A percentile compares a stretch with the other conserved stretches of the same genome.
These are phyloP conservation scores for Eilema sororculum DNA, from an alignment of 2,888 invertebrate genomes.

Conservation along the genomic window DNA sequence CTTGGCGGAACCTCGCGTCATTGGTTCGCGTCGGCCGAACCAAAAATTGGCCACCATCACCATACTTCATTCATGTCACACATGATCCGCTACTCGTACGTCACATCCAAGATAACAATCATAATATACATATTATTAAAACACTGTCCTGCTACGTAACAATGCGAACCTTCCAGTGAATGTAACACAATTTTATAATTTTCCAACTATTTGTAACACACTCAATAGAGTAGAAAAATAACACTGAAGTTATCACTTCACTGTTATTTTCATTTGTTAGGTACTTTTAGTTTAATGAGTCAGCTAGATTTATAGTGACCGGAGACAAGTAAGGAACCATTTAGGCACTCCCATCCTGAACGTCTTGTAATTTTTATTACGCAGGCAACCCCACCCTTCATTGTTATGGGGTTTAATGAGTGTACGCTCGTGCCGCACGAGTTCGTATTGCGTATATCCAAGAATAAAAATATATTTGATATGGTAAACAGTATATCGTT, in stretches of 20 bases:
- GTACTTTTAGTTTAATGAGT: slow-evolving; percentile 44
- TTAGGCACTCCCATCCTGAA: slow-evolving; percentile 82
- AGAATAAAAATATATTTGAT: slow-evolving; percentile 52
- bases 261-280: slow-evolving; percentile 29
- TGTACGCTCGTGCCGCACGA: slow-evolving; percentile 62
- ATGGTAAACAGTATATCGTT: slow-evolving; percentile 43
- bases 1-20: slow-evolving; percentile 83
- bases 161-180: neutral
- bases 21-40: slow-evolving; percentile 72
- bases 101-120: slow-evolving; percentile 63
- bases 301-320: slow-evolving; percentile 61
- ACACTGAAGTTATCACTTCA: slow-evolving; percentile 23
- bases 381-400: slow-evolving; percentile 79
- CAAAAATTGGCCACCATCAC: slow-evolving; percentile 72
- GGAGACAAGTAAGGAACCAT: slow-evolving; percentile 70
- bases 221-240: slow-evolving; percentile 18
- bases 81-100: slow-evolving; percentile 59
- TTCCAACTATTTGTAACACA: neutral
- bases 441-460: slow-evolving; percentile 55
- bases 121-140: slow-evolving; percentile 26
- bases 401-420: slow-evolving; percentile 81
- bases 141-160: neutral
- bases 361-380: slow-evolving; percentile 82
- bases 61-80: slow-evolving; percentile 71
- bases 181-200: neutral